A percentile compares a stretch with the other conserved stretches of the same genome.
Conservation (phyloP, 2,113 vertebrate species). For the Daboia siamensis region DNA sequence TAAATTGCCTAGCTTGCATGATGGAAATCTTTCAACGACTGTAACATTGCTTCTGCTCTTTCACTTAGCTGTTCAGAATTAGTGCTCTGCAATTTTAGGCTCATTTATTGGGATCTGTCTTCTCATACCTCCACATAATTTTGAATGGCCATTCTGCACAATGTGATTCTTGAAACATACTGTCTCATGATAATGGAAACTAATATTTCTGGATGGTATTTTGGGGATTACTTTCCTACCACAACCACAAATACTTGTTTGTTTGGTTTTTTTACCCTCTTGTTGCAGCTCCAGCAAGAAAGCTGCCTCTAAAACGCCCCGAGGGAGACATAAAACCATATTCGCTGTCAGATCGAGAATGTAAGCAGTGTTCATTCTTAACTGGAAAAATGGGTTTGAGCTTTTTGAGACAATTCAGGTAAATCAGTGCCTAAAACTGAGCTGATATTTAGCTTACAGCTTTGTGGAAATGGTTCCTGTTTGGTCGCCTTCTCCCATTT, state of each 20-base stretch:
- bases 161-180: not conserved
- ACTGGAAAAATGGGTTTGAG: not conserved
- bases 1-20: not conserved
- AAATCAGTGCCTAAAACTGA: not conserved
- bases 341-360: conserved; percentile 84
- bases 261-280: not conserved
- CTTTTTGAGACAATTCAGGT: not conserved
- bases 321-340: conserved; percentile 91
- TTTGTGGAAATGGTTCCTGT: not conserved
- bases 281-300: conserved; percentile 69
- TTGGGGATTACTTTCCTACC: not conserved
- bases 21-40: not conserved
- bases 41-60: not conserved
- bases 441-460: not conserved
- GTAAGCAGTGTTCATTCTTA: conserved; percentile 63
- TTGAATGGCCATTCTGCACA: not conserved
- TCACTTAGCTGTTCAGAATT: not conserved
- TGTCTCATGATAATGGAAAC: not conserved
- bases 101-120: not conserved
- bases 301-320: conserved; percentile 75
- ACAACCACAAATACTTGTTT: not conserved
- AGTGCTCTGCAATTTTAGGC: not conserved
- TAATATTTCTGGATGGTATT: not conserved
- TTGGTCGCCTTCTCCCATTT: not conserved
- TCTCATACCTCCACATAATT: not conserved